These are phyloP conservation scores for Pterocles burchelli DNA, from an alignment of 2,113 vertebrate species.

Conservation along the genomic window DNA sequence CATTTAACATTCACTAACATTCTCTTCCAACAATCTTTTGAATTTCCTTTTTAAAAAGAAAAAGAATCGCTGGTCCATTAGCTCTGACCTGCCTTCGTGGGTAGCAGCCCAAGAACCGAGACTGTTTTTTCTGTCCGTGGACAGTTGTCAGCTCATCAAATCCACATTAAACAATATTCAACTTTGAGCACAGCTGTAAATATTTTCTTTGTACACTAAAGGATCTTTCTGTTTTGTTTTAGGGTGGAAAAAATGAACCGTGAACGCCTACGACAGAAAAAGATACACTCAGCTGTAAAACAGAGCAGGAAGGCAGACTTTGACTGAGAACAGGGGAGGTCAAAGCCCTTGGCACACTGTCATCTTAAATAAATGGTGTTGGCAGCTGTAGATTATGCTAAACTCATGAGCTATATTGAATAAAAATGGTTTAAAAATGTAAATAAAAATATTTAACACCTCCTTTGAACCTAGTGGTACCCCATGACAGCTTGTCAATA, in stretches of 20 bases:
- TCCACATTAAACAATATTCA: too few relatives aligned
- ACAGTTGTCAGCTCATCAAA: background rate
- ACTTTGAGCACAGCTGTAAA: too few relatives aligned
- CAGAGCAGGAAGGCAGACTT: conserved; percentile 68
- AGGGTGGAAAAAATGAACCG: conserved; percentile 80
- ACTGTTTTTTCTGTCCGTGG: background rate
- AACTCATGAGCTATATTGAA: background rate
- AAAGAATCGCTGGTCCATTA: background rate
- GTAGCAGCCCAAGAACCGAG: background rate
- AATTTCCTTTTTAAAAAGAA: background rate
- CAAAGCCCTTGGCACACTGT: background rate
- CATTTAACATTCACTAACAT: too few relatives aligned
- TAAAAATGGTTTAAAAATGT: background rate
- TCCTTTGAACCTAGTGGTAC: background rate
- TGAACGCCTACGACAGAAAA: conserved; percentile 80
- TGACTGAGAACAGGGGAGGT: conserved; percentile 59
- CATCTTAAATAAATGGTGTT: background rate
- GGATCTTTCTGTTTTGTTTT: background rate
- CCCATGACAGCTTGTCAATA: background rate
- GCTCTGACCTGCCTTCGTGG: background rate
- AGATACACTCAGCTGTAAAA: conserved; percentile 73
- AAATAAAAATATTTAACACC: conserved; percentile 6
- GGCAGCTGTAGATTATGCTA: background rate
- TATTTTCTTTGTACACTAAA: background rate
- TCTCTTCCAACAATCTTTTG: background rate